A percentile compares a stretch with the other conserved stretches of the same genome.
Conservation (phyloP, 1,140 invertebrate genomes). For the Ostrea edulis region DNA sequence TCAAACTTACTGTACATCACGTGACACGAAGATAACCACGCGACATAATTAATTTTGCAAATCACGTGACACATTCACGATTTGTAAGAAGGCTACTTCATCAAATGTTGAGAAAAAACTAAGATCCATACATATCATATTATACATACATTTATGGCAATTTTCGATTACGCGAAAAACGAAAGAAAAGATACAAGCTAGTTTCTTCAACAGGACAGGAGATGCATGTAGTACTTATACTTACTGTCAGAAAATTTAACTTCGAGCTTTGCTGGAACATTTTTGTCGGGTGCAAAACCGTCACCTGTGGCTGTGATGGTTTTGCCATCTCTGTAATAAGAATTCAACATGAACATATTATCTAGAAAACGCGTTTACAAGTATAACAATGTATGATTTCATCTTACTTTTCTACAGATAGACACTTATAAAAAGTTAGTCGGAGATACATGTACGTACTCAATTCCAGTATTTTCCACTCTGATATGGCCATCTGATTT, state of each 20-base stretch:
- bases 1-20: no score
- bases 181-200: not conserved
- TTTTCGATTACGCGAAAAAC: not conserved
- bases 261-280: conserved; percentile 22
- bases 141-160: not conserved
- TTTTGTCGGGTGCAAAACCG: conserved; percentile 7
- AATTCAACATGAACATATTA: not conserved
- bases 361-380: no score
- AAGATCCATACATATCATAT: not conserved
- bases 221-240: not conserved
- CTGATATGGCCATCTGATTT: conserved; percentile 46
- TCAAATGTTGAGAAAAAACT: no score
- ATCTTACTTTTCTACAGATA: no score
- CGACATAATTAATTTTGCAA: no score
- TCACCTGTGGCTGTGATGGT: conserved; percentile 37
- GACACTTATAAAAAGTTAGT: no score
- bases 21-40: no score
- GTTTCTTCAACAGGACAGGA: not conserved
- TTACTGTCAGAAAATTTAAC: conserved; percentile 43
- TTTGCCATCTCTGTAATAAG: conserved; percentile 42
- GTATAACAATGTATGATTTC: no score
- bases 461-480: conserved; percentile 49
- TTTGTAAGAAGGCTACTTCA: not conserved
- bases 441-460: not conserved
- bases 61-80: no score